Evolutionary conservation across 2,888 invertebrate species (phyloP), one percentile per base, ranked within the genome.

Genomic region (Platycnemis pennipes): DNA sequence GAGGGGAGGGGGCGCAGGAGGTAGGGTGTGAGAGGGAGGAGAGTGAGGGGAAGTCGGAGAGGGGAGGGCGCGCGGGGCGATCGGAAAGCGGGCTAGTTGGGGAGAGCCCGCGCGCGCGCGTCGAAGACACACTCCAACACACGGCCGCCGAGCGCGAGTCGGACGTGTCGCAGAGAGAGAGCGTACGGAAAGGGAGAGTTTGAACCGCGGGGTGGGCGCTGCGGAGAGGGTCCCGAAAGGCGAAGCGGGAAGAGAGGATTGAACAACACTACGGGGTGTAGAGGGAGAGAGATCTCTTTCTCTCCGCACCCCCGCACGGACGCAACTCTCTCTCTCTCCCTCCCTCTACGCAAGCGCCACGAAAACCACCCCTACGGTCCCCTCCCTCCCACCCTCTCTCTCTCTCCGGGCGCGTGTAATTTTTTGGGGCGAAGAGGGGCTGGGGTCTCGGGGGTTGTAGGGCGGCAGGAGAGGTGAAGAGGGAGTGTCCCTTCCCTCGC

Each of bases 51-150:
- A 26, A 7, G 63, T 22, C 26, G 37, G 37, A 77, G 77, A 77
- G 69, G 37, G 77, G 77, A 8, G n/a, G 77, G 77, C 19, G 49
- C 3, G 49, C 49, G 19, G 19, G 49, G 19, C 77, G 77, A 77
- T 77, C 77, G 77, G 77, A 77, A 77, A 77, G 77, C 77, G 77
- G 31, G 77, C 77, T 77, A 77, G 77, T 77, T 37, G 77, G 77
- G 77, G 77, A 31, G 77, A 37, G 7, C 8, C 37, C 77, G 77
- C 77, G 37, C 31, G 77, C 77, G 77, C 77, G 77, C 77, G 77
- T 31, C 63, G 26, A 77, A 37, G 77, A 77, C 11, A 77, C 37
- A 26, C 77, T 77, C 63, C 31, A 37, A 77, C 77, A 26, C 77
- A 63, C 69, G 31, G 1, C 8, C 77, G 77, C 77, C 77, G 77